Evolutionary conservation across 2,797 vertebrate genomes (phyloP), one percentile per base, ranked within the genome.

Genomic region (Notolepis coatsorum): DNA sequence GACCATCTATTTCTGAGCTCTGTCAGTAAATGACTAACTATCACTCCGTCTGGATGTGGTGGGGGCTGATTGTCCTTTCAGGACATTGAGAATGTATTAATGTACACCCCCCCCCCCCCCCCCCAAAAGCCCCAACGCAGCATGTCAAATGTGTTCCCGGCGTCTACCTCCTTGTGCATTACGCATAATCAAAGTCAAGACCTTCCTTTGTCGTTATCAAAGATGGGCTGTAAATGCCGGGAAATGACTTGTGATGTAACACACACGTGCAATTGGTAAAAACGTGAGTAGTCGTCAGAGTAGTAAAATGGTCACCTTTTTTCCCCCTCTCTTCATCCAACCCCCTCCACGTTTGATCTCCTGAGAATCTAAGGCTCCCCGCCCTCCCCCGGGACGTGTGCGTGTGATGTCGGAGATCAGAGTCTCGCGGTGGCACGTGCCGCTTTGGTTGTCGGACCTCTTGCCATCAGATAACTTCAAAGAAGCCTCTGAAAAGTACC

Each of bases 341-440:
- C 39, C 57, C 25, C 37, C 17, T 4, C 13, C 67, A 47, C 27
- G 80, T 90, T 92, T 91, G 86, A 92, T 86, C 81, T 85, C 15
- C 21, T 31, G 58, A 61, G 65, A 65, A 60, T 58, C 17, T 12
- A 23, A 62, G 77, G 81, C 84, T 81, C 45, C 50, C 49, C 52
- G 68, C 42, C 12, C 57, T 69, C 71, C 71, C 47, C 39, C 47
- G 75, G 77, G 84, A 85, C 28, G 54, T 90, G 89, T 93, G 88
- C 28, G 54, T 90, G 89, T 93, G 88, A 92, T 90, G 89, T 89
- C 49, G 54, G 66, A 89, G 86, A 90, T 91, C 84, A 88, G 78
- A 89, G 84, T n/a, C 49, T 41, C 0, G 51, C 62, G 60, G 31
- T 55, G 74, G 46, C 58, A 62, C 49, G 38, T 71, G 68, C 70